A percentile compares a stretch with the other conserved stretches of the same genome.
Conservation (phyloP, 2,113 vertebrate species). For the Conger conger region DNA sequence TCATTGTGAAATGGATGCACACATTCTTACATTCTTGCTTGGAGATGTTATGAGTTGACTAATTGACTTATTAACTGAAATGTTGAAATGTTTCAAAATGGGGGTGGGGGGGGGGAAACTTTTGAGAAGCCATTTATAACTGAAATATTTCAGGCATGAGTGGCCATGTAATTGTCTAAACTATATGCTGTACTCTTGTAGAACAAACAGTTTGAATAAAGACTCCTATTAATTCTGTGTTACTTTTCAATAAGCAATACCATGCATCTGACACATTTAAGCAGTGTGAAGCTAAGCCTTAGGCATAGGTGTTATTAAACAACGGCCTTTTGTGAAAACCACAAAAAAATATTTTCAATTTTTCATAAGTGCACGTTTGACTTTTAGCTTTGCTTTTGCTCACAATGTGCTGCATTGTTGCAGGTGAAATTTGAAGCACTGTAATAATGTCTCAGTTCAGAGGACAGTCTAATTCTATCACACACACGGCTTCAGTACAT, state of each 20-base stretch:
- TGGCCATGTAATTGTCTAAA: background rate
- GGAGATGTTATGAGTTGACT: background rate
- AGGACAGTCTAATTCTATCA: slow-evolving; percentile 5
- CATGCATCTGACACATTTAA: background rate
- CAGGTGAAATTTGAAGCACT: background rate
- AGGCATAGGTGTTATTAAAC: background rate
- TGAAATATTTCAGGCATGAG: slow-evolving; percentile 17
- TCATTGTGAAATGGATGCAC: background rate
- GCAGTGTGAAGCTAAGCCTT: background rate
- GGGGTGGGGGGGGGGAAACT: too few species aligned
- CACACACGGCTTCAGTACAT: slow-evolving; percentile 4
- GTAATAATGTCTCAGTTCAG: background rate
- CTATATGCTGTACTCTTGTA: background rate
- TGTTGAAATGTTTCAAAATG: too few species aligned
- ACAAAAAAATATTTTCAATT: background rate
- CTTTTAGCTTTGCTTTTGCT: background rate
- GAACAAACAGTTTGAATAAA: background rate
- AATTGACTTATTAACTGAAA: too few species aligned
- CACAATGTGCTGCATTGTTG: slow-evolving; percentile 6
- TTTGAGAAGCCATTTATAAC: background rate
- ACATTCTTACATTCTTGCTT: background rate
- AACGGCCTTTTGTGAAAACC: slow-evolving; percentile 11
- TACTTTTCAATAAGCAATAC: slow-evolving; percentile 5
- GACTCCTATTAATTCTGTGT: background rate
- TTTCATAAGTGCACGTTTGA: background rate